Conservation (phyloP, 2,888 invertebrate genomes). For the Amblyjoppa proteus region DNA sequence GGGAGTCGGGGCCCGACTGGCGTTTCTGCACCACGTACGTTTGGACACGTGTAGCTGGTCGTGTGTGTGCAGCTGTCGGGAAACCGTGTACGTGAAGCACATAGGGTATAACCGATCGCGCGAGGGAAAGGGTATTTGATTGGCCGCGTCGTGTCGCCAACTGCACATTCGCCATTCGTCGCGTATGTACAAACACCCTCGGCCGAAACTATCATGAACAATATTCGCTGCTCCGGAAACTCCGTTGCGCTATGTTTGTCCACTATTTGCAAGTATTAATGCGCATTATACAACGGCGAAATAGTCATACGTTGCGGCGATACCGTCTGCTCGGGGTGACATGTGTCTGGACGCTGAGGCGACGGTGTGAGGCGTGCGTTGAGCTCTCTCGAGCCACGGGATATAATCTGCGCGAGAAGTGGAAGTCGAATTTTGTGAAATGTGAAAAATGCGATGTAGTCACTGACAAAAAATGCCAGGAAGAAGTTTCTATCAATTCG, state of each 20-base stretch:
- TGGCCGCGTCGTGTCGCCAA: background rate
- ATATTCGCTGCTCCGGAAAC: conserved; percentile 18
- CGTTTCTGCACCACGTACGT: conserved; percentile 4
- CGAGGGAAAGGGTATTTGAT: conserved; percentile 8
- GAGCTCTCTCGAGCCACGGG: background rate
- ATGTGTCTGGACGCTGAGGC: background rate
- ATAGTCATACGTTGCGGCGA: conserved; percentile 10
- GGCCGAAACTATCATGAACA: background rate
- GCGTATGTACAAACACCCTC: background rate
- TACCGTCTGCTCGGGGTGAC: background rate
- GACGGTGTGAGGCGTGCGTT: background rate
- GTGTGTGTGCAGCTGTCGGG: conserved; percentile 4
- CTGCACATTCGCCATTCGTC: background rate
- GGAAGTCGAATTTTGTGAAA: no score
- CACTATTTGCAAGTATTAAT: conserved; percentile 39
- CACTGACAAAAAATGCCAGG: no score
- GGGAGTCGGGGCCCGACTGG: background rate
- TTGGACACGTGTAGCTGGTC: background rate
- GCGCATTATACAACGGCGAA: conserved; percentile 16
- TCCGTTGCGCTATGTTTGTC: conserved; percentile 42
- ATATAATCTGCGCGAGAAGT: no score
- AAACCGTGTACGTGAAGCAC: background rate
- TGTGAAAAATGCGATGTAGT: no score
- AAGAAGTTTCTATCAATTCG: no score
- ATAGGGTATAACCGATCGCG: background rate